Evolutionary conservation across 2,888 invertebrate species (phyloP), one percentile per base, ranked within the genome.

Genomic region (Phengaris arion): DNA sequence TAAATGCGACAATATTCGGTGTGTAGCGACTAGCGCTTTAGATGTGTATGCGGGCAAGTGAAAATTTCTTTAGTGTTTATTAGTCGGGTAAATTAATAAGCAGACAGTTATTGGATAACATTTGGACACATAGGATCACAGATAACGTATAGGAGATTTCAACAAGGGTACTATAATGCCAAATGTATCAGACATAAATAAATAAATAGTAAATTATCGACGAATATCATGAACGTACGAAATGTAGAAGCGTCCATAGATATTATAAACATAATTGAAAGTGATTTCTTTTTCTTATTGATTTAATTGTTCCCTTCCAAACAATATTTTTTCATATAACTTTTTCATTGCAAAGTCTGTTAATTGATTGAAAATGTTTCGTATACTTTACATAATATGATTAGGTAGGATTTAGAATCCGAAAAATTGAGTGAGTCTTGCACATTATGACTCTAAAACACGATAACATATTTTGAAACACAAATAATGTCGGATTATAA

Each of bases 1-100:
- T 86, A 80, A 83, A 87, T 86, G 84, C 84, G 84, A 83, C 84
- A 84, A 85, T 83, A 86, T 89, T 86, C 79, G 82, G 87, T 87
- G 88, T 88, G 87, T 85, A 84, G 83, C 35, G 35, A 35, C 35
- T 35, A 35, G 35, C 83, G 83, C 74, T 45, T 72, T 22, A 52
- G 54, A 13, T 6, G 64, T 35, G 35, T 5, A 45, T 64, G 35
- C 6, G 35, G 5, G 64, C 64, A 59, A 22, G 59, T 59, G 59
- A 59, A 59, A 59, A 22, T 59, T 59, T 22, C 4, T 22, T 22
- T 12, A 35, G 64, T 22, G 35, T 64, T 64, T 12, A 15, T 59
- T 59, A 12, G n/a, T 5, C 5, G 55, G n/a, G 55, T 4, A 55
- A 6, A 52, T 52, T 52, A 12, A 12, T 12, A 52, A 12, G 10